A percentile compares a stretch with the other conserved stretches of the same genome.
These are phyloP conservation scores for Protobothrops mucrosquamatus DNA, from an alignment of 2,113 vertebrate genomes.

Conservation along the genomic window DNA sequence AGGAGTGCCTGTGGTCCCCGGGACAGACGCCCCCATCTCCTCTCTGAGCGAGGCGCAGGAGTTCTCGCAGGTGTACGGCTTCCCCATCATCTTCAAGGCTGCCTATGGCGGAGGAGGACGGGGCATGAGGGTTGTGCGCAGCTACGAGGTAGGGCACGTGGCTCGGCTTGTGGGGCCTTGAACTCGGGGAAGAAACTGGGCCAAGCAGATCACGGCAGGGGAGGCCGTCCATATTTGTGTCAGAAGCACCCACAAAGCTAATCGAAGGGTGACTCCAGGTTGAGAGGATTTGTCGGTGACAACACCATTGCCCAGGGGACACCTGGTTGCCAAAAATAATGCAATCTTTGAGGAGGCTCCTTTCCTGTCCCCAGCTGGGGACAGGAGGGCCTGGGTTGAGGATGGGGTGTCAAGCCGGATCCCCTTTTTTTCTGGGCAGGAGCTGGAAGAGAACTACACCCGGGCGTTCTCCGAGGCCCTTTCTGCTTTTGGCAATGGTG, in stretches of 20 bases:
- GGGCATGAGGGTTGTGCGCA: slow-evolving; percentile 89
- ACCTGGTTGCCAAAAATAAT: neutral
- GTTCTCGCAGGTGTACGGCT: slow-evolving; percentile 82
- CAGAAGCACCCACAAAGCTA: neutral
- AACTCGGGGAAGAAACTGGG: neutral
- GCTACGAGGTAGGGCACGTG: slow-evolving; percentile 75
- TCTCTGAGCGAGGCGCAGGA: slow-evolving; percentile 77
- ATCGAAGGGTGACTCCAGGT: neutral
- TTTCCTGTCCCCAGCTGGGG: neutral
- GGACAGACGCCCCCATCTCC: slow-evolving; percentile 79
- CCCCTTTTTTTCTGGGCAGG: slow-evolving; percentile 63
- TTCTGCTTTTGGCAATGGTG: slow-evolving; percentile 86
- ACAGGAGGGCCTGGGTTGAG: neutral
- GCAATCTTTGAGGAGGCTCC: neutral
- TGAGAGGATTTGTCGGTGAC: neutral
- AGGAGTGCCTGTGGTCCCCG: slow-evolving; percentile 89
- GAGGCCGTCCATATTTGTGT: neutral
- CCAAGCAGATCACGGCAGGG: too few relatives aligned
- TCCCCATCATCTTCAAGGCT: slow-evolving; percentile 92
- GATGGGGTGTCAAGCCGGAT: neutral
- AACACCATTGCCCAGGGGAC: neutral
- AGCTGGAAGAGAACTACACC: slow-evolving; percentile 90
- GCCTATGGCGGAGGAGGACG: slow-evolving; percentile 89
- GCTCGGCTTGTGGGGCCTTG: neutral
- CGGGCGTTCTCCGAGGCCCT: slow-evolving; percentile 89